Base-by-base conservation (phyloP, 2,113 vertebrate genomes). In the Zosterops pallidus region DNA sequence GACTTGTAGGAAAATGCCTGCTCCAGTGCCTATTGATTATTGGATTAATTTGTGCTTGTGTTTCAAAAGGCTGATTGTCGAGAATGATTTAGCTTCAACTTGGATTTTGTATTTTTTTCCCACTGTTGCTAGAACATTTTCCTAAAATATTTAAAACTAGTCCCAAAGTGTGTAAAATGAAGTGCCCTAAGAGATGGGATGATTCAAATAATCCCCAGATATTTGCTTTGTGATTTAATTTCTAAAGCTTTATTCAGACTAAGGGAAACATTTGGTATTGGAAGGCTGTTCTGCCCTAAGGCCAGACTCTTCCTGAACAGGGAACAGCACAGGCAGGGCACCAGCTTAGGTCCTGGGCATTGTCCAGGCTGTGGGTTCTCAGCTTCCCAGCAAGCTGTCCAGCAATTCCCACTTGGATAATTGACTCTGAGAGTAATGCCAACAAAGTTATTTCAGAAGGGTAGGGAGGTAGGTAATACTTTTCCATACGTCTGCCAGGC, bases 41-140 rank as follows among this genome's bases (percentile, higher is more conserved):
- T 31, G 77, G 76, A 78, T 81, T 89, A 60, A 49, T 71, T 77
- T 5, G 9, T 86, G 42, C 42, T 92, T 35, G 60, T 88, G 60
- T 87, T 79, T 69, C 23, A 53, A 56, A 70, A 83, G 49, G 12
- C 37, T 83, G 22, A 15, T 49, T 79, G n/a, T 68, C 0, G 0
- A 89, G 44, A 37, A 31, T 3, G 4, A 42, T 87, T 72, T 4
- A 5, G 7, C 65, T 92, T 83, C 57, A 69, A 5, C 12, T 74
- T 96, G 42, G 37, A 22, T 57, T 89, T 56, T 35, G 21, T 52
- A 16, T 28, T 35, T 63, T 63, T 37, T 37, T 3, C 21, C 14
- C 4, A 0, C 19, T 46, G 23, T 69, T 79, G 26, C 62, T 53
- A 29, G 33, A 52, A 55, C 0, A 0, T 3, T 8, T 25, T 12